Percentiles rank a stretch among this genome's conserved stretches.
These are phyloP conservation scores for Bambusicola thoracicus DNA, from an alignment of 2,113 vertebrate species.

Conservation along the genomic window DNA sequence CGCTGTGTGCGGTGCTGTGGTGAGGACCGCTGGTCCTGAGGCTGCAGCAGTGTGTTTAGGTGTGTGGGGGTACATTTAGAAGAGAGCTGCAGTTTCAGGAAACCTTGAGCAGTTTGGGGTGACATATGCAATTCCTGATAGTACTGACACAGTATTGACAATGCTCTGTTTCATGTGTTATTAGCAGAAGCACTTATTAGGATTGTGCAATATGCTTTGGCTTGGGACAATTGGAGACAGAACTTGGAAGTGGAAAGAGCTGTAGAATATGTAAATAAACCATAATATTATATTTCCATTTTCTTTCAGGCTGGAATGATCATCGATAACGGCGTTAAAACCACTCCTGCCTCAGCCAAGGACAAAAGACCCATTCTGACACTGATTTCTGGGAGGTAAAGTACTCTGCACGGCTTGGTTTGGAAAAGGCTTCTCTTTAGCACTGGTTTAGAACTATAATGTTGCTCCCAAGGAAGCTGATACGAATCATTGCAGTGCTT, in stretches of 20 bases:
- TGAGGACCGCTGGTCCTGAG: background rate
- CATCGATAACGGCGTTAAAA: conserved; percentile 96
- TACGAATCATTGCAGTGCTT: background rate
- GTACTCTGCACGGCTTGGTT: background rate
- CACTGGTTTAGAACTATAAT: background rate
- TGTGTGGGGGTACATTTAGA: too few relatives aligned
- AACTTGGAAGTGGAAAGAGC: background rate
- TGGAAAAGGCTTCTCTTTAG: background rate
- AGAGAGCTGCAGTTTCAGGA: background rate
- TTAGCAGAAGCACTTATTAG: background rate
- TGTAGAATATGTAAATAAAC: background rate
- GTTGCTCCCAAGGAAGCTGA: background rate
- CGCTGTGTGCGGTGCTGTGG: background rate
- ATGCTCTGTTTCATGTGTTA: background rate
- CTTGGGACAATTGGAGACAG: background rate
- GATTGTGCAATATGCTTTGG: background rate
- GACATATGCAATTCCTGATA: background rate
- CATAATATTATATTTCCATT: background rate
- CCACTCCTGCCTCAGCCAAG: conserved; percentile 89
- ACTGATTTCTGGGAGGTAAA: conserved; percentile 91
- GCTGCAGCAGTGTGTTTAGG: background rate
- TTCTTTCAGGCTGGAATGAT: conserved; percentile 92
- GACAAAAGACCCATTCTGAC: conserved; percentile 96
- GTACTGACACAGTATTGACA: background rate
- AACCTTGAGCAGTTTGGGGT: background rate